phyloP scores from a whole-genome alignment of 2,113 vertebrate genomes.

The Saccopteryx leptura region DNA sequence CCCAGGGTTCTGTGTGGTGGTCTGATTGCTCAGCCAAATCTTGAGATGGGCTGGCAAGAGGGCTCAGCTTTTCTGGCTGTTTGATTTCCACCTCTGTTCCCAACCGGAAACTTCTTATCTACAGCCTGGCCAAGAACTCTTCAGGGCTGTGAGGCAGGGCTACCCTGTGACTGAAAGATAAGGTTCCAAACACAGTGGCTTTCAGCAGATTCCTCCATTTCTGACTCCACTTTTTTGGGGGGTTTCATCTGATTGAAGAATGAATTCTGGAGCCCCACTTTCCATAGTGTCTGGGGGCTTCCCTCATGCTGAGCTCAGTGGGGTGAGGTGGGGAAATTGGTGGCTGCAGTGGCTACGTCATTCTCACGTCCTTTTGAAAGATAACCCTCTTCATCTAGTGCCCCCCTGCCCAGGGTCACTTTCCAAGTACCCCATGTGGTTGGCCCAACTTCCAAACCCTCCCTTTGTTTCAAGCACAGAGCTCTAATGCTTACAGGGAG shows the following conservation, averaged over 20 bases:
- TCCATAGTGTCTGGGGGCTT: background rate
- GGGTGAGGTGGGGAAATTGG: background rate
- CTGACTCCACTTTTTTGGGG: background rate
- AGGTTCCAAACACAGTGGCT: background rate
- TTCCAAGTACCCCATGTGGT: background rate
- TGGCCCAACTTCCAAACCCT: background rate
- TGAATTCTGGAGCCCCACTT: background rate
- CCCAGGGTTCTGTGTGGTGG: background rate
- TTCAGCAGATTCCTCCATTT: background rate
- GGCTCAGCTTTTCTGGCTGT: background rate
- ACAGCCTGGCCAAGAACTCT: background rate
- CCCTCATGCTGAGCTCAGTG: background rate
- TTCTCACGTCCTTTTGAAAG: background rate
- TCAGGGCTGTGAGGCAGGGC: background rate
- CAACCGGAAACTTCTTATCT: background rate
- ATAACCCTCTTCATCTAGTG: background rate
- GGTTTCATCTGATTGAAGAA: background rate
- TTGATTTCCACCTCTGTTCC: background rate
- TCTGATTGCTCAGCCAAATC: background rate
- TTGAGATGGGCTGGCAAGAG: background rate
- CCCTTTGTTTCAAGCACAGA: background rate
- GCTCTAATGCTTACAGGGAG: background rate
- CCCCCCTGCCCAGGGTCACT: background rate
- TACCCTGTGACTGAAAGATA: background rate
- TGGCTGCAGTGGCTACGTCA: accelerated